Percentiles rank a stretch among this genome's conserved stretches.
Evolutionary conservation across 2,888 invertebrate species (phyloP).

Genomic region (Tetanocera ferruginea): DNA sequence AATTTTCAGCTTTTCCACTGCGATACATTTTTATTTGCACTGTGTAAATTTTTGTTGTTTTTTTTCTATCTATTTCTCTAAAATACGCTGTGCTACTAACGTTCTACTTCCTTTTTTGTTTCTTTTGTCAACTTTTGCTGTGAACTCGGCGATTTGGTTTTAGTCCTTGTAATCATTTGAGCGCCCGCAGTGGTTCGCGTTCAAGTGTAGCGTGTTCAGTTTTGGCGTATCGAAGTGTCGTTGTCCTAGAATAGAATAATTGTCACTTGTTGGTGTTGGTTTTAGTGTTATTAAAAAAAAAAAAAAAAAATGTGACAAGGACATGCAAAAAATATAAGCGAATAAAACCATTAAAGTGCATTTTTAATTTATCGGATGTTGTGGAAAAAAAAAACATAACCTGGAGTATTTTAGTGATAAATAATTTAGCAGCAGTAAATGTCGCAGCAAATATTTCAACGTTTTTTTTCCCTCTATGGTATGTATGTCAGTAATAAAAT

Average conservation of each 20-base stretch:
- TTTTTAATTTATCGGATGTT: conserved; percentile 42
- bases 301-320: conserved; percentile 6
- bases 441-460: background rate
- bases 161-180: background rate
- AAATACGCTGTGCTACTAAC: background rate
- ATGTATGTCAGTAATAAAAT: no score
- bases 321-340: background rate
- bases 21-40: conserved; percentile 38
- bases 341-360: conserved; percentile 17
- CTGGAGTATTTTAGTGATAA: conserved; percentile 9
- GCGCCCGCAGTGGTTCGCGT: background rate
- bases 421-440: background rate
- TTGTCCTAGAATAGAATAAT: conserved; percentile 40
- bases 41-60: conserved; percentile 30
- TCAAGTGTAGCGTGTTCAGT: conserved; percentile 14
- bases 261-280: conserved; percentile 43
- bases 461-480: background rate
- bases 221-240: background rate
- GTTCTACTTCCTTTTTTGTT: background rate
- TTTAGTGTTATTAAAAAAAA: conserved; percentile 8
- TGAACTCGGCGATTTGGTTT: background rate
- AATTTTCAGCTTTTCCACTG: conserved; percentile 44
- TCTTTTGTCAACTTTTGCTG: background rate
- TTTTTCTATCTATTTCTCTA: background rate
- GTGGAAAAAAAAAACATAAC: conserved; percentile 14